Evolutionary conservation across 2,113 vertebrate genomes (phyloP).

Genomic region (Onychostruthus taczanowskii): DNA sequence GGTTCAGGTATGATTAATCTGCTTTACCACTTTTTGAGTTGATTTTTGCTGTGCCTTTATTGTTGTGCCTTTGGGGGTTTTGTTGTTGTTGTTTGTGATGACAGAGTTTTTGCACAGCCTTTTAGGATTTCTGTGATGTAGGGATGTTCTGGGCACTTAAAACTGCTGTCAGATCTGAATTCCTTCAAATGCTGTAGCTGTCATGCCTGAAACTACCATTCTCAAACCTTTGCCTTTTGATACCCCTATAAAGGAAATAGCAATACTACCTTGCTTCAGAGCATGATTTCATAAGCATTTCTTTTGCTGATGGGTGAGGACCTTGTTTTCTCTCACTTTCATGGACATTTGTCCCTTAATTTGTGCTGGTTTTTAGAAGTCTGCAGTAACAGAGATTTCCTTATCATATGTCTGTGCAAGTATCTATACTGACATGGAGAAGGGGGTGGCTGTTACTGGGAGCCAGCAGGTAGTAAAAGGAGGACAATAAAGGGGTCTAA

Average conservation of each 20-base stretch:
- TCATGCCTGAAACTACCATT: neutral
- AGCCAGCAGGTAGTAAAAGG: neutral
- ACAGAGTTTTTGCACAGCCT: neutral
- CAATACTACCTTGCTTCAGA: neutral
- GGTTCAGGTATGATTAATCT: neutral
- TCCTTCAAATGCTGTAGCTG: neutral
- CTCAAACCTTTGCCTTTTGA: neutral
- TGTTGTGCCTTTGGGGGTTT: neutral
- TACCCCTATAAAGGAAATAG: neutral
- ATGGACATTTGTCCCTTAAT: neutral
- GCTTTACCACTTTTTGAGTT: neutral
- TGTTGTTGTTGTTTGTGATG: neutral
- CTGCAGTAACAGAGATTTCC: neutral
- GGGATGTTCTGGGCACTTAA: neutral
- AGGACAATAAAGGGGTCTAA: neutral
- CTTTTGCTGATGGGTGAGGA: neutral
- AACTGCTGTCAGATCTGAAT: neutral
- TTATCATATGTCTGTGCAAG: neutral
- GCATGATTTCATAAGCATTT: neutral
- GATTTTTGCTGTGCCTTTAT: neutral
- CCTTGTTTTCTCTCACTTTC: neutral
- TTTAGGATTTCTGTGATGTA: neutral
- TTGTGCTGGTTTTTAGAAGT: neutral
- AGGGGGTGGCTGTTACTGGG: neutral
- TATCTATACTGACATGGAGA: neutral